A percentile compares a stretch with the other conserved stretches of the same genome.
Conservation (phyloP, 2,888 invertebrate genomes). For the Strigamia crassipes region DNA sequence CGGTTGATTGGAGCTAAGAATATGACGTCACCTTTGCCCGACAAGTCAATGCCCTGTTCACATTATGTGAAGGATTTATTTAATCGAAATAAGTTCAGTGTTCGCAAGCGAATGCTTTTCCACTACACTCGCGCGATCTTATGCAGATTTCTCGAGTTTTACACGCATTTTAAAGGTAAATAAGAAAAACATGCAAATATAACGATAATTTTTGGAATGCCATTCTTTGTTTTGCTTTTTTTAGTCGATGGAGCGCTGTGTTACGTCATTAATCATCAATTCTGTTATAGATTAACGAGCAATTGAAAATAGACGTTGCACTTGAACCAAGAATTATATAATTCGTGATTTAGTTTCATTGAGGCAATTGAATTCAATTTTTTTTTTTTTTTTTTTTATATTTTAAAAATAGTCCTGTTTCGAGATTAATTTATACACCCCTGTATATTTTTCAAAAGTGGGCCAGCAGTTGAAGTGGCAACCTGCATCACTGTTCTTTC, state of each 20-base stretch:
- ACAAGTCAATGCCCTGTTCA: not conserved
- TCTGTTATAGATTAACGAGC: no score
- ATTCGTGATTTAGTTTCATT: not conserved
- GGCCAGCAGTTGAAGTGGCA: not conserved
- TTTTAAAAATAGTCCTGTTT: not conserved
- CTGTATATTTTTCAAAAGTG: not conserved
- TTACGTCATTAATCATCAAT: no score
- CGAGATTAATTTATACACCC: not conserved
- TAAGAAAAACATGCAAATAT: not conserved
- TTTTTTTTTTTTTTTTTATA: not conserved
- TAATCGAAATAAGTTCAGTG: not conserved
- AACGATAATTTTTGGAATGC: no score
- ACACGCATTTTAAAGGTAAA: not conserved
- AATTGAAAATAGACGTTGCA: no score
- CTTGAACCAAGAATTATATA: no score
- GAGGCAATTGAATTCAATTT: no score
- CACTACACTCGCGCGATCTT: not conserved
- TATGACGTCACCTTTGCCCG: not conserved
- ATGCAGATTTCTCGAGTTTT: not conserved
- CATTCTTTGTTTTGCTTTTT: not conserved
- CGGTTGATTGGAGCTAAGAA: not conserved
- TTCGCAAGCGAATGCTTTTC: not conserved
- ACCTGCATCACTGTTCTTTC: not conserved
- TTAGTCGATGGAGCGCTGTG: no score
- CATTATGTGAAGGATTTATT: not conserved